These are phyloP conservation scores for Sarcophaga carnaria DNA, from an alignment of 2,888 invertebrate species.

Conservation along the genomic window DNA sequence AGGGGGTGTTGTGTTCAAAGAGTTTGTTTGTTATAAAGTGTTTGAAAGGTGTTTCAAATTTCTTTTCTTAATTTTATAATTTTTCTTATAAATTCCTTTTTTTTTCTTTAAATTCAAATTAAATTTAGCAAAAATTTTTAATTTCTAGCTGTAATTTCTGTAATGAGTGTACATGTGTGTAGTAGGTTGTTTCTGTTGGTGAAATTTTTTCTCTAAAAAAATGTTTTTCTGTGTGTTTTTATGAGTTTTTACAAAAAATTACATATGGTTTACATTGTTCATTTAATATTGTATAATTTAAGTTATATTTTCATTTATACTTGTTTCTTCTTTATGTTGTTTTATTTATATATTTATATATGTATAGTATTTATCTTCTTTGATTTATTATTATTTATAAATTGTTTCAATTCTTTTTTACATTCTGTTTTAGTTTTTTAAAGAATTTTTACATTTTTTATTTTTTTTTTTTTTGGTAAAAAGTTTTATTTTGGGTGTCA, in stretches of 20 bases:
- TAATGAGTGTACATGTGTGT: slow-evolving; percentile 18
- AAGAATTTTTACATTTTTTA: slow-evolving; percentile 69
- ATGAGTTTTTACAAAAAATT: slow-evolving; percentile 69
- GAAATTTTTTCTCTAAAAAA: slow-evolving; percentile 55
- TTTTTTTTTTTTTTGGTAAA: slow-evolving; percentile 48
- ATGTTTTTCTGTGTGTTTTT: slow-evolving; percentile 43
- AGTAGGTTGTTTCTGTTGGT: slow-evolving; percentile 41
- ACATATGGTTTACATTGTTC: slow-evolving; percentile 39
- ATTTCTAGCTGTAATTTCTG: slow-evolving; percentile 38
- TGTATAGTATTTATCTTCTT: slow-evolving; percentile 51
- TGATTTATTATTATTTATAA: slow-evolving; percentile 55
- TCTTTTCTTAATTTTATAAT: slow-evolving; percentile 4
- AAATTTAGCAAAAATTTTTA: slow-evolving; percentile 51
- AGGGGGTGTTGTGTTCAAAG: background rate
- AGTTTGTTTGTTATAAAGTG: slow-evolving; percentile 11
- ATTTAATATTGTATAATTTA: slow-evolving; percentile 24
- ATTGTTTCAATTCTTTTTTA: slow-evolving; percentile 70
- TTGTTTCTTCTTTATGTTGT: background rate
- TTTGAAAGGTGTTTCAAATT: slow-evolving; percentile 26
- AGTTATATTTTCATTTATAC: slow-evolving; percentile 14
- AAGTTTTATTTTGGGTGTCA: slow-evolving; percentile 16
- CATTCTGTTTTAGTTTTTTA: slow-evolving; percentile 62
- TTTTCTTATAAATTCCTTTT: slow-evolving; percentile 16
- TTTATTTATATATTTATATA: slow-evolving; percentile 39
- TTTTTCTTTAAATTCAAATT: slow-evolving; percentile 45